phyloP scores from a whole-genome alignment of 2,797 vertebrate genomes.

The Okamejei kenojei region DNA sequence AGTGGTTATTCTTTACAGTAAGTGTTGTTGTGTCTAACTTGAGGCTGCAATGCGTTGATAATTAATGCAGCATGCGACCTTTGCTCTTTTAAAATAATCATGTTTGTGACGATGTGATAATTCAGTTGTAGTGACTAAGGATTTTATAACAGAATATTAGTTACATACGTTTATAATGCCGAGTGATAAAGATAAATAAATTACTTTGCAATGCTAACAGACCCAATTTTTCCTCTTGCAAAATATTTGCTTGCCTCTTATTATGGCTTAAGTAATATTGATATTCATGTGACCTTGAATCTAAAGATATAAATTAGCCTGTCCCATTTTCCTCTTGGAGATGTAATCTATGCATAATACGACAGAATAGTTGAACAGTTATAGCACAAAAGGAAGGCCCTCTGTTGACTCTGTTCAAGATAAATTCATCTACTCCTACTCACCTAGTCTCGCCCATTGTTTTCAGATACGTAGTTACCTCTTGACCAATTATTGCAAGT shows the following conservation, averaged over 20 bases:
- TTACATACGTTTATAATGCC: background rate
- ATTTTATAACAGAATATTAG: background rate
- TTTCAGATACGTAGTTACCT: background rate
- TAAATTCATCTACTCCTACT: no score
- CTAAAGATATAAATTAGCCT: background rate
- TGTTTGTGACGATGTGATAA: background rate
- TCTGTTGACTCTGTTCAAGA: no score
- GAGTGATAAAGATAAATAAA: background rate
- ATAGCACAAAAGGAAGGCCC: no score
- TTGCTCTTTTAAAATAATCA: constrained; percentile 16
- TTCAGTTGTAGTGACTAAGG: background rate
- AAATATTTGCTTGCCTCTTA: background rate
- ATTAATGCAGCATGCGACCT: background rate
- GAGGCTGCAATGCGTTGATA: background rate
- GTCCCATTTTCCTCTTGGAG: background rate
- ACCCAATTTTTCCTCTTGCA: background rate
- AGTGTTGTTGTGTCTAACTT: background rate
- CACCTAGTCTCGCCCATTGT: no score
- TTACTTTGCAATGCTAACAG: background rate
- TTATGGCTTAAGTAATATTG: background rate
- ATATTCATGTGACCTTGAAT: background rate
- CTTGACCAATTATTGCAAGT: background rate
- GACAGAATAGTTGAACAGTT: background rate
- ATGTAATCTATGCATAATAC: background rate
- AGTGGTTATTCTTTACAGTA: background rate